phyloP scores from a whole-genome alignment of 1,140 invertebrate genomes.

The Epicauta chinensis region DNA sequence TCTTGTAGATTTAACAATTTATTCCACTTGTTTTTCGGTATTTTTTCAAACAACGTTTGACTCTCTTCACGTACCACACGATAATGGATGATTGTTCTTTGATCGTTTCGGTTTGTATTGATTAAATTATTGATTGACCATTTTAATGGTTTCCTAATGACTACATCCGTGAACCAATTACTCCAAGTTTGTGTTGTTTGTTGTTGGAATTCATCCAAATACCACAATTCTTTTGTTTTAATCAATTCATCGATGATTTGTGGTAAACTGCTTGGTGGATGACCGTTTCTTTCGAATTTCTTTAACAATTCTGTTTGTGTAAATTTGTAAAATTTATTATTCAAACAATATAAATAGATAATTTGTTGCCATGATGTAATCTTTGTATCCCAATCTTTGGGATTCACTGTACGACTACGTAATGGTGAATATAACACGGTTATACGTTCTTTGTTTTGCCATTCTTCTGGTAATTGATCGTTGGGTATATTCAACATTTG shows the following conservation, averaged over 20 bases:
- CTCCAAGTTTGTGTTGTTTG: constrained; percentile 33
- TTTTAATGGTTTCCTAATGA: constrained; percentile 38
- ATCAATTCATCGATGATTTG: constrained; percentile 42
- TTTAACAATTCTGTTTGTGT: constrained; percentile 35
- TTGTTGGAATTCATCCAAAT: constrained; percentile 33
- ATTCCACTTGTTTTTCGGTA: constrained; percentile 26
- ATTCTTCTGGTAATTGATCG: constrained; percentile 40
- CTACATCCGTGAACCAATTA: constrained; percentile 38
- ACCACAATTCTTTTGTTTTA: constrained; percentile 34
- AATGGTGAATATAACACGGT: constrained; percentile 46
- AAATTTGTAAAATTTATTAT: constrained; percentile 38
- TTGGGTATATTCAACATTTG: constrained; percentile 32
- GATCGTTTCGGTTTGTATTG: constrained; percentile 5
- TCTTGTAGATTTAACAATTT: constrained; percentile 33
- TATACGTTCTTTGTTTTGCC: constrained; percentile 46
- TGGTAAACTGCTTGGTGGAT: constrained; percentile 40
- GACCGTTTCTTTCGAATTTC: constrained; percentile 42
- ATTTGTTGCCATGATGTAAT: constrained; percentile 46
- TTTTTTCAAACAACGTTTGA: constrained; percentile 26
- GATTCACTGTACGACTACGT: constrained; percentile 43
- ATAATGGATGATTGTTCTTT: constrained; percentile 4
- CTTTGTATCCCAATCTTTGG: constrained; percentile 47
- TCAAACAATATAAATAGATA: constrained; percentile 42
- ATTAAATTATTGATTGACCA: constrained; percentile 40
- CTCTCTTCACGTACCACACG: constrained; percentile 17